Evolutionary conservation across 30 jellyfish, hydroid and myxozoan species (phyloP), one percentile per base, ranked within the genome.

Genomic region (Aurelia sp.): DNA sequence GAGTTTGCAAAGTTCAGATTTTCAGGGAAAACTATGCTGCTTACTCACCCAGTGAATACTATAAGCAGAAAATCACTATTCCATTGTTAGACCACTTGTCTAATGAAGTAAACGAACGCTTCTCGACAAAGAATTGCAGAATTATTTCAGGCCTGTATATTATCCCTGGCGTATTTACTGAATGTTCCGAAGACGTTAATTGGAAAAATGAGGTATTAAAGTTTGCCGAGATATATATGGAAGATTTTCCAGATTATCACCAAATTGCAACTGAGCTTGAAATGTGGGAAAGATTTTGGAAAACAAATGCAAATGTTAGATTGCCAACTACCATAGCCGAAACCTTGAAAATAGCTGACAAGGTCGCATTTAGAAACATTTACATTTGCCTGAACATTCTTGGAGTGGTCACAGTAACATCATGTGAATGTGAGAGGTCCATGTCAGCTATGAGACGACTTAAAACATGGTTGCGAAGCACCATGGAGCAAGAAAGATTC

Each of bases 391-490:
- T 90, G 67, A 61, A 55, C 27, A 90, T 90, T 27, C 67, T 90
- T 13, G 96, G 83, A 18, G 66, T 91, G 31, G 50, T 84, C 33
- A 93, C 97, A 12, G 86, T 90, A 52, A 90, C 89, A 17, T 35
- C 96, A 13, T 84, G 97, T 64, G 76, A 58, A 53, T 84, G 93
- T 66, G 97, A 90, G 66, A 60, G 97, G 55, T 62, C 89, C 27
- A 63, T 79, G 52, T 88, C 84, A 17, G 78, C 81, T 16, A 27
- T 88, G 73, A 68, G 84, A 44, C 87, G 89, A 19, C 73, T 88
- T 20, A 88, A 88, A 73, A 76, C 84, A 10, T 79, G 71, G 71
- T 44, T 67, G 35, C 84, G 93, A 66, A 66, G 89, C 61, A 79
- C 89, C 21, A 79, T 79, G 89, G 6, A 44, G 16, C 81, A 79